Evolutionary conservation across 2,797 vertebrate species (phyloP), one percentile per base, ranked within the genome.

Genomic region (Artibeus jamaicensis): DNA sequence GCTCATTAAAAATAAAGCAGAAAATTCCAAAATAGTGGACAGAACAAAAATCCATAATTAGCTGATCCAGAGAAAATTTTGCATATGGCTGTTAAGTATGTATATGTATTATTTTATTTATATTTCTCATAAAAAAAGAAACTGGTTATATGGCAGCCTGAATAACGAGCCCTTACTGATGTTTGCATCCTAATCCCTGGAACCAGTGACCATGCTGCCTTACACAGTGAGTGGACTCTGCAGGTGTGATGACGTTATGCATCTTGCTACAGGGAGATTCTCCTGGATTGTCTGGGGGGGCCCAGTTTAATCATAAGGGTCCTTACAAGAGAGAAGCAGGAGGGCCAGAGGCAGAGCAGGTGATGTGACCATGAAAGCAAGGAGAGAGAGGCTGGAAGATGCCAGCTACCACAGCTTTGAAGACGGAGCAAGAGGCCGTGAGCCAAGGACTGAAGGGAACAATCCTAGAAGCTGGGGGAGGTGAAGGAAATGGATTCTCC

Each of bases 21-120:
- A 91, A 86, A 57, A 59, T 53, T 74, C 53, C 93, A 71, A 96
- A 92, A 91, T 78, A 85, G 92, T 1, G 91, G 67, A 21, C 7
- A 74, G 84, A 53, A 90, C 5, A 37, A 90, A 39, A 42, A 2
- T 24, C 10, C 34, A 42, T 46, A 78, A 68, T 62, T n/a, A 48
- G 48, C 8, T 93, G 37, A 78, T 26, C 29, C 44, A 34, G 73
- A 85, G 48, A 84, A 22, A 83, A 24, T 67, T 73, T 77, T 53
- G 37, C 46, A 44, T 37, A 34, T 39, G 29, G 32, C 15, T 84
- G 19, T 22, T 78, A 78, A 81, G n/a, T 87, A 76, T 55, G 79
- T 16, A 18, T 21, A 46, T 6, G 1, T 39, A 79, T 4, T 26
- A 42, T 32, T 57, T 55, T 77, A 88, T 34, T 89, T 46, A 12